phyloP scores from a whole-genome alignment of 2,888 invertebrate genomes.

The Brachyptera risi region DNA sequence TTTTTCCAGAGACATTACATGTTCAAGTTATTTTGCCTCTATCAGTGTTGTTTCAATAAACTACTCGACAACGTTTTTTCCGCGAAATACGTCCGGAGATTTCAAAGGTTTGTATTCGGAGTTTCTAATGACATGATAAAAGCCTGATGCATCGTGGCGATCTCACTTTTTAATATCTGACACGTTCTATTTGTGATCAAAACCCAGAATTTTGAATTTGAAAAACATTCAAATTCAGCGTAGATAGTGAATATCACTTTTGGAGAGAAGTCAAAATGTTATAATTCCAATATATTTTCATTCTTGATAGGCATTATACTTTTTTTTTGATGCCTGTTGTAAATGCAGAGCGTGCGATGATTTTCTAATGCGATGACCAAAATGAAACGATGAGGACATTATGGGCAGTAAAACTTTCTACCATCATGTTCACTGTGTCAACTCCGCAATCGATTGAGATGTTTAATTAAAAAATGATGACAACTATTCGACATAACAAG shows the following conservation, averaged over 20 bases:
- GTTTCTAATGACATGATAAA: too few relatives aligned
- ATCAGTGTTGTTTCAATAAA: background rate
- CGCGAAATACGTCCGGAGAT: background rate
- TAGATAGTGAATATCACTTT: background rate
- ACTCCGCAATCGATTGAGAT: slow-evolving; percentile 16
- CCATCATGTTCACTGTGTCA: slow-evolving; percentile 22
- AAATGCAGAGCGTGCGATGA: background rate
- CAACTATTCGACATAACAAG: slow-evolving; percentile 4
- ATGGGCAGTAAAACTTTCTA: background rate
- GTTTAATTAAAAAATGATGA: slow-evolving; percentile 30
- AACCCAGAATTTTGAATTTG: background rate
- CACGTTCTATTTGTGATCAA: background rate
- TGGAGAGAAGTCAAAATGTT: background rate
- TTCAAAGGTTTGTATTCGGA: too few relatives aligned
- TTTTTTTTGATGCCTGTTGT: slow-evolving; percentile 19
- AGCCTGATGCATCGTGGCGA: too few relatives aligned
- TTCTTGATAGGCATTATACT: background rate
- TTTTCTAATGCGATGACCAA: background rate
- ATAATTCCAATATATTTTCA: background rate
- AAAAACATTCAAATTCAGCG: slow-evolving; percentile 13
- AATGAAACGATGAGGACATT: background rate
- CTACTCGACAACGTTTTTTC: background rate
- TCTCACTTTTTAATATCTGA: background rate
- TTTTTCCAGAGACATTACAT: slow-evolving; percentile 29
- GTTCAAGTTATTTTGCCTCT: background rate